Evolutionary conservation across 2,797 vertebrate species (phyloP), one percentile per base, ranked within the genome.

Genomic region (Pelodytes ibericus): DNA sequence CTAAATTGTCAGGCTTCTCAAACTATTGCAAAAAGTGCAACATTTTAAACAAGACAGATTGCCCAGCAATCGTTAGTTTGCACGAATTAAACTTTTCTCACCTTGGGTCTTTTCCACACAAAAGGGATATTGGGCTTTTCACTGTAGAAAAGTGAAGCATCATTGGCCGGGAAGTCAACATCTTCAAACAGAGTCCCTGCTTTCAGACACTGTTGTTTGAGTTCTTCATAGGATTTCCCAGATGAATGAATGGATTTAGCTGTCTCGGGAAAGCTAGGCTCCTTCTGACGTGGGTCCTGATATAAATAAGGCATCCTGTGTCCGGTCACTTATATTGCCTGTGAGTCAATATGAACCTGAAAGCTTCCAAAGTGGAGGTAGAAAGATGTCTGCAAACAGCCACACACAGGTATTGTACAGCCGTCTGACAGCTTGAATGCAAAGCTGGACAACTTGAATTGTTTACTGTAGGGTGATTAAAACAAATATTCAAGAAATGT

Each of bases 61-160:
- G n/a, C n/a, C n/a, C n/a, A n/a, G n/a, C n/a, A n/a, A n/a, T n/a
- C n/a, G n/a, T 39, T 39, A 8, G 36, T 39, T 39, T 39, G 7
- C 10, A 13, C 2, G 3, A 51, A 16, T 51, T 16, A 20, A 51
- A 1, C 1, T 8, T 60, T 44, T 41, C 95, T 80, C 88, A 98
- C 97, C 90, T 83, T 80, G 0, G 97, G 97, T 65, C 96, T 90
- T 85, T 95, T 98, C 97, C 97, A 98, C 61, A 94, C 70, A 25
- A 98, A 94, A 27, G 91, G 81, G 36, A 96, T 63, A 0, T 91
- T 91, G 0, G 93, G 91, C 0, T 85, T 92, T 85, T 98, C 83
- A 2, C 92, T 96, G 90, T 82, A 98, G 92, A 94, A 98, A 24
- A 99, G 93, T 0, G 96, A 94, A 0, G 89, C 75, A 30, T 85